Evolutionary conservation across 1,140 invertebrate genomes (phyloP).

Genomic region (Brachionus rotundiformis): DNA sequence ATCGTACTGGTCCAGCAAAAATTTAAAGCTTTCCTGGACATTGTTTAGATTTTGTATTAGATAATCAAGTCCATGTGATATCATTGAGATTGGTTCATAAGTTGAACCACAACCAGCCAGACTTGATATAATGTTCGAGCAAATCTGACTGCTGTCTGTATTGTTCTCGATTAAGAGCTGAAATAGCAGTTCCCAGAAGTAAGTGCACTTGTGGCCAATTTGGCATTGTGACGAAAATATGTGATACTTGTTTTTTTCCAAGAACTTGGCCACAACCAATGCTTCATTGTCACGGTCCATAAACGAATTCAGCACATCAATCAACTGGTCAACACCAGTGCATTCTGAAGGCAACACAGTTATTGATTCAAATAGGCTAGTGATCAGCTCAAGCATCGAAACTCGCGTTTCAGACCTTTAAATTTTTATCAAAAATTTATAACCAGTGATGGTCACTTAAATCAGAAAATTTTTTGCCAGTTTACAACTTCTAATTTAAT

Average conservation of each 20-base stretch:
- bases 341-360: neutral
- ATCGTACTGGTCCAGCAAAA: constrained; percentile 4
- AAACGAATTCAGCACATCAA: neutral
- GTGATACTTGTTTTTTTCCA: neutral
- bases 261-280: neutral
- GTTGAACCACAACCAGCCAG: neutral
- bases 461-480: no score
- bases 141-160: neutral
- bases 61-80: neutral
- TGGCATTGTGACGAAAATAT: neutral
- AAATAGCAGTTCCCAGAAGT: constrained; percentile 25
- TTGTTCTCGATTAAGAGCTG: neutral
- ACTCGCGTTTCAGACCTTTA: constrained; percentile 19
- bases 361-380: neutral
- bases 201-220: neutral
- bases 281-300: constrained; percentile 18
- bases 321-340: neutral
- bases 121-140: constrained; percentile 6
- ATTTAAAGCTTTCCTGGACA: neutral
- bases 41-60: neutral
- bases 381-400: neutral
- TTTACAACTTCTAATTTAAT: no score
- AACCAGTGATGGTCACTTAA: no score
- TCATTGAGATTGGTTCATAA: constrained; percentile 18
- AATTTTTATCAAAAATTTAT: no score